Conservation (phyloP, 2,797 vertebrate species). For the Syncerus caffer region DNA sequence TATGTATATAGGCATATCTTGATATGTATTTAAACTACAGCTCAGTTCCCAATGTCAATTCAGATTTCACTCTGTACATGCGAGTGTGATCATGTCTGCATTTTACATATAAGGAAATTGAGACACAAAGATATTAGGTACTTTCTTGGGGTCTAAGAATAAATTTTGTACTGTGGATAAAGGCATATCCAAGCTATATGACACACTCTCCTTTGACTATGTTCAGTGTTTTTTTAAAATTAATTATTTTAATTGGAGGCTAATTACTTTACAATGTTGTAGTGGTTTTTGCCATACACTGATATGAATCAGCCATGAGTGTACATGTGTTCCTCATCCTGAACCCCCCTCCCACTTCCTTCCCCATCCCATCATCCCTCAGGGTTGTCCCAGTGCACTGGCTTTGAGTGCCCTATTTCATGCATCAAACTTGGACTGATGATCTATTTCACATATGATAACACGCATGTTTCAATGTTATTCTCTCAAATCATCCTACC, state of each 20-base stretch:
- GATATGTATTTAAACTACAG: background rate
- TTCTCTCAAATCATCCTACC: background rate
- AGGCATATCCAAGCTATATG: background rate
- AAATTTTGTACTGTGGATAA: background rate
- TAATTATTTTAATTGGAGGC: background rate
- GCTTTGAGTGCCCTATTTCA: background rate
- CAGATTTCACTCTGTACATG: background rate
- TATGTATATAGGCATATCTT: background rate
- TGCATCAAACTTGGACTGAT: background rate
- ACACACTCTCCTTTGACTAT: background rate
- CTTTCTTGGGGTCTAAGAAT: slow-evolving; percentile 10
- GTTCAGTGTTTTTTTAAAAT: background rate
- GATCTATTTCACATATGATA: background rate
- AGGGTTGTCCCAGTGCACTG: background rate
- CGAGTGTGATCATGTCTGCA: background rate
- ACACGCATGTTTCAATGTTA: background rate
- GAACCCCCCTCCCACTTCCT: background rate
- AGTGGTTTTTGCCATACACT: background rate
- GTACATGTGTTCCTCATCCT: background rate
- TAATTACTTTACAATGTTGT: background rate
- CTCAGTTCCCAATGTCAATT: background rate
- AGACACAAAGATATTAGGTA: background rate
- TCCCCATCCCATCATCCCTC: background rate
- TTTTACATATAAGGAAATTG: background rate
- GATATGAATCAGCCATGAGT: background rate